A percentile compares a stretch with the other conserved stretches of the same genome.
Conservation (phyloP, 2,888 invertebrate species). For the Eristalis arbustorum region DNA sequence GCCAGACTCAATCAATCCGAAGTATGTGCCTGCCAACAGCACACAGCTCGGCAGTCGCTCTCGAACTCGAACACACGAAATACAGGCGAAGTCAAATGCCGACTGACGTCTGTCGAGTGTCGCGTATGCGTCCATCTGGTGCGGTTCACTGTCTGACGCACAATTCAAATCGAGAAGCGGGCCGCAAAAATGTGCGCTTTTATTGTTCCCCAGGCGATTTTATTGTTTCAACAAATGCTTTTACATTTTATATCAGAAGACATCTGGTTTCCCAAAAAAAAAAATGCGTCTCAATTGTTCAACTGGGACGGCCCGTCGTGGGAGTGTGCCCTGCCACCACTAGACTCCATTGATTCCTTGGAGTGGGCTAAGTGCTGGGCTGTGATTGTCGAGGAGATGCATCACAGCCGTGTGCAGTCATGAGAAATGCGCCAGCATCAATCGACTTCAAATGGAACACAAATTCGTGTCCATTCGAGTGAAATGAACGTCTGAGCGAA, state of each 20-base stretch:
- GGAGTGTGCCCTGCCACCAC: neutral
- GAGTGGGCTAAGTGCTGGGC: neutral
- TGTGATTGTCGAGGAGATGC: neutral
- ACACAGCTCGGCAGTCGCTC: too few relatives aligned
- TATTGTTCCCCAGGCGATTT: neutral
- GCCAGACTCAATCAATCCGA: neutral
- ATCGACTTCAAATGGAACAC: too few relatives aligned
- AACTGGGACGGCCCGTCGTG: too few relatives aligned
- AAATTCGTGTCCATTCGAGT: neutral
- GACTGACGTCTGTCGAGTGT: constrained; percentile 34
- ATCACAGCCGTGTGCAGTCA: neutral
- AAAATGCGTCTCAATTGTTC: neutral
- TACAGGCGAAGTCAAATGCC: neutral
- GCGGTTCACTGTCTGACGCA: constrained; percentile 22
- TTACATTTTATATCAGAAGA: neutral
- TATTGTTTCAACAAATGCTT: neutral
- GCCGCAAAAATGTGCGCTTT: neutral
- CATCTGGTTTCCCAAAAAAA: neutral
- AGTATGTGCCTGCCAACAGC: neutral
- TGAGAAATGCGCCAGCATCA: neutral
- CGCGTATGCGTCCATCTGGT: constrained; percentile 33
- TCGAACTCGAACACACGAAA: neutral
- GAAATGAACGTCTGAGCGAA: neutral
- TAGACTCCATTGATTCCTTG: neutral
- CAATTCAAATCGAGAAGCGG: neutral